A percentile compares a stretch with the other conserved stretches of the same genome.
These are phyloP conservation scores for Melanotaenia boesemani DNA, from an alignment of 2,797 vertebrate genomes.

Conservation along the genomic window DNA sequence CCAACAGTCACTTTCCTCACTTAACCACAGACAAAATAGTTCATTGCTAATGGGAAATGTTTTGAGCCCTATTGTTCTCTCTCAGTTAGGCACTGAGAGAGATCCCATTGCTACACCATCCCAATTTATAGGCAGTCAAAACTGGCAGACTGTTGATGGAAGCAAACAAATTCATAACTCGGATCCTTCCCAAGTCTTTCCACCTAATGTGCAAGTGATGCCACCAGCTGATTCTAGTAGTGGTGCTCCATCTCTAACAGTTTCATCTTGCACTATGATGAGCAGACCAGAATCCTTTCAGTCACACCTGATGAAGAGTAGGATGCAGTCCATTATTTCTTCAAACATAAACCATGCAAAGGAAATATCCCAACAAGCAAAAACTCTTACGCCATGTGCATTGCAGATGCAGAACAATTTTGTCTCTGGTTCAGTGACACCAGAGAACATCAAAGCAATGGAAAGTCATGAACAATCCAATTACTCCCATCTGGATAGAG, in stretches of 20 bases:
- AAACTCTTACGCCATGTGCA: constrained; percentile 43
- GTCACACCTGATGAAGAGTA: constrained; percentile 35
- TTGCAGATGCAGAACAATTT: constrained; percentile 55
- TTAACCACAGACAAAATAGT: constrained; percentile 84
- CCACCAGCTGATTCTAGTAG: constrained; percentile 33
- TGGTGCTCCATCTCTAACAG: constrained; percentile 27
- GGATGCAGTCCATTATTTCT: constrained; percentile 45
- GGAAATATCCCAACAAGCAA: constrained; percentile 41
- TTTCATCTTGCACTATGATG: constrained; percentile 49
- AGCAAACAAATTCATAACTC: constrained; percentile 55
- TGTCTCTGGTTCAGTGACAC: constrained; percentile 29
- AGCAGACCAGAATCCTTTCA: constrained; percentile 53
- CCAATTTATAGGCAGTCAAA: constrained; percentile 78
- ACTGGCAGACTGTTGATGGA: constrained; percentile 76
- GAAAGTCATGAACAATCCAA: constrained; percentile 44
- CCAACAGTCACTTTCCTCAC: constrained; percentile 80
- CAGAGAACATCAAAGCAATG: constrained; percentile 41
- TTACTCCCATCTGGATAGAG: constrained; percentile 29
- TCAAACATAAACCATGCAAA: constrained; percentile 50
- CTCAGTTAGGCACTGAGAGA: constrained; percentile 87
- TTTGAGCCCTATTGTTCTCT: constrained; percentile 91
- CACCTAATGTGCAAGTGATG: constrained; percentile 59
- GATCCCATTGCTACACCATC: constrained; percentile 80
- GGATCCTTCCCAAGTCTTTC: constrained; percentile 63
- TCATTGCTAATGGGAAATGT: constrained; percentile 88